These are phyloP conservation scores for Leucoptera coffeella DNA, from an alignment of 2,888 invertebrate species.

Conservation along the genomic window DNA sequence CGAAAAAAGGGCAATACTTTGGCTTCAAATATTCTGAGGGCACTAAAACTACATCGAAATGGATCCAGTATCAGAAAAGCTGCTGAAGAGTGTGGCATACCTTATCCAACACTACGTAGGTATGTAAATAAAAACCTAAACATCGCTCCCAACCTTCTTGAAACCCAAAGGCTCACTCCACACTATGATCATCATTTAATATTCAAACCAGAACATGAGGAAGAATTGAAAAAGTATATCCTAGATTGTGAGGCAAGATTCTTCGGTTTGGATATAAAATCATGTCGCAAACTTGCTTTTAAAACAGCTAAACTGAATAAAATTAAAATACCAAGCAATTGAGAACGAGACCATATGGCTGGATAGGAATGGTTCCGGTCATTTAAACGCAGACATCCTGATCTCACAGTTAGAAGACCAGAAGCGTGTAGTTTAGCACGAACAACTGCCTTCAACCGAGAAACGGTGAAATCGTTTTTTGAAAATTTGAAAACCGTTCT, in stretches of 20 bases:
- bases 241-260: conserved; percentile 4
- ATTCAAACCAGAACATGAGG: conserved; percentile 5
- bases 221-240: conserved; percentile 3
- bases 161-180: not conserved
- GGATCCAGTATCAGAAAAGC: not conserved
- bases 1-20: no score
- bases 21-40: no score
- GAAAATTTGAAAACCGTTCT: not conserved
- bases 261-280: conserved; percentile 4
- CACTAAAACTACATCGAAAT: no score
- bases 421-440: not conserved
- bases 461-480: not conserved
- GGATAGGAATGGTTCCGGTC: not conserved
- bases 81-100: not conserved
- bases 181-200: not conserved
- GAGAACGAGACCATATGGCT: not conserved
- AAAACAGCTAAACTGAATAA: conserved; percentile 4
- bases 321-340: conserved; percentile 1
- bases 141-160: no score
- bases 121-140: not conserved
- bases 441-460: not conserved
- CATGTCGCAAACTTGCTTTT: conserved; percentile 3
- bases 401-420: not conserved
- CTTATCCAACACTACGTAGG: not conserved
- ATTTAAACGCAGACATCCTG: not conserved